Conservation (phyloP, 1,140 invertebrate genomes). For the Schlechtendalia chinensis region DNA sequence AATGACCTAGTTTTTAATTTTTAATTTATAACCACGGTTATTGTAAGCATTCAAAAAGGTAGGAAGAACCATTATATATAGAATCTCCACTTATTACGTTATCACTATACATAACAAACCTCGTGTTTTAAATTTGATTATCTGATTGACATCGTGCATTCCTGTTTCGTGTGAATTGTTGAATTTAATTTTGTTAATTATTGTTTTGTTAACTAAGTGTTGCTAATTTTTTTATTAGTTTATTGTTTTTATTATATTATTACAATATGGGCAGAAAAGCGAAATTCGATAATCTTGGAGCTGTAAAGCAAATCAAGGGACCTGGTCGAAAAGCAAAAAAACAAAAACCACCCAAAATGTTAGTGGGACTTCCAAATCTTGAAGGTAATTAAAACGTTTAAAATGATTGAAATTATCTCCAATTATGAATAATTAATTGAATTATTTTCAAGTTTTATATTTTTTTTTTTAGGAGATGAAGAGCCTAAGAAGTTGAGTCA, state of each 20-base stretch:
- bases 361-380: slow-evolving; percentile 58
- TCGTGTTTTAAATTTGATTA: slow-evolving; percentile 1
- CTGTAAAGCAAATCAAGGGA: slow-evolving; percentile 67
- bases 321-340: slow-evolving; percentile 81
- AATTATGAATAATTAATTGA: too few species aligned
- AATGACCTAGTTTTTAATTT: too few species aligned
- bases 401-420: slow-evolving; percentile 29
- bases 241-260: slow-evolving; percentile 50
- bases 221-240: not conserved
- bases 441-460: too few species aligned
- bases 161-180: not conserved
- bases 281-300: slow-evolving; percentile 68
- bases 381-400: slow-evolving; percentile 57
- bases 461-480: slow-evolving; percentile 54
- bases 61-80: too few species aligned
- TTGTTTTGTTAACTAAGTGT: too few species aligned
- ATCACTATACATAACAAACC: slow-evolving; percentile 31
- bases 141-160: not conserved
- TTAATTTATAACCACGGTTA: too few species aligned
- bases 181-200: not conserved
- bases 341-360: slow-evolving; percentile 74
- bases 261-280: slow-evolving; percentile 80
- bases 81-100: not conserved
- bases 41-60: too few species aligned
- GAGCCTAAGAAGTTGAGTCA: slow-evolving; percentile 65